Percentiles rank a stretch among this genome's conserved stretches.
Conservation (phyloP, 2,113 vertebrate species). For the Cyanistes caeruleus region DNA sequence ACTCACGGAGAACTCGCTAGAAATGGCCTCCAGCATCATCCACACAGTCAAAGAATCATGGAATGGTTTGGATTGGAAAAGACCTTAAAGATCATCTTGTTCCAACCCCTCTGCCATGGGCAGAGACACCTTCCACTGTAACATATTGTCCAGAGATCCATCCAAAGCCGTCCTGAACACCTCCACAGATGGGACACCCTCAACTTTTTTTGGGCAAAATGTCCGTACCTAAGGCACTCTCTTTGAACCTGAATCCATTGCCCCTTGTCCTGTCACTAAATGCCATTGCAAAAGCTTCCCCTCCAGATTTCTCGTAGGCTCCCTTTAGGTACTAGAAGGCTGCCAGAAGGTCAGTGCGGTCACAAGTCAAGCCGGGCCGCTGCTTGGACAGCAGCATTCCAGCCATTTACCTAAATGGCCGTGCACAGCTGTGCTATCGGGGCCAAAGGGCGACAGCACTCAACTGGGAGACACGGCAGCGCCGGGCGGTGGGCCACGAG, state of each 20-base stretch:
- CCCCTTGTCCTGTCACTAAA: not conserved
- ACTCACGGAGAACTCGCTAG: rapidly evolving
- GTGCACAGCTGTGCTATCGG: rapidly evolving
- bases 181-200: not conserved
- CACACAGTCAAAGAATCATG: not conserved
- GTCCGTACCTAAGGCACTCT: not conserved
- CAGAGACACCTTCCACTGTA: not conserved
- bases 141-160: not conserved
- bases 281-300: not conserved
- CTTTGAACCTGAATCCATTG: not conserved
- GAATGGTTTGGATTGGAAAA: not conserved
- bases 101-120: not conserved
- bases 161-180: not conserved
- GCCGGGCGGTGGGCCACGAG: rapidly evolving
- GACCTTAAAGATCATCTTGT: not conserved
- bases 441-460: not conserved
- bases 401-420: rapidly evolving
- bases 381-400: rapidly evolving
- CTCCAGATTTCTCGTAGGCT: not conserved
- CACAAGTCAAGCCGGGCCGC: rapidly evolving
- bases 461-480: rapidly evolving
- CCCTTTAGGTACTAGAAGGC: not conserved
- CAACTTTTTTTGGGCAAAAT: not conserved
- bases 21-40: not conserved
- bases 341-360: not conserved